Evolutionary conservation across 2,797 vertebrate species (phyloP).

Genomic region (Mus caroli): DNA sequence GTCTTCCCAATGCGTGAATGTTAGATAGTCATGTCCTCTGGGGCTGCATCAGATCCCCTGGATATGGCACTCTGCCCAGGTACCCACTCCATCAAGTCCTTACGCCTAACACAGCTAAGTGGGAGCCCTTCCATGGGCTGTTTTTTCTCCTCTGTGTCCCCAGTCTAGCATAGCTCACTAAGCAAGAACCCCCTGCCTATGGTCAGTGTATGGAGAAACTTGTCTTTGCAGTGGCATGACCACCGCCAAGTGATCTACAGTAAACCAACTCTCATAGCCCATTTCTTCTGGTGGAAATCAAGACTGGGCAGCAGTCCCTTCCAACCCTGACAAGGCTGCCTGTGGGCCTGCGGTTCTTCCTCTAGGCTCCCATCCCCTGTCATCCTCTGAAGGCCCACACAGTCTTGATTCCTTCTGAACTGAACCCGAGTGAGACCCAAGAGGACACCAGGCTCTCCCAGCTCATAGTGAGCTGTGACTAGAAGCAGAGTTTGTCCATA

Average conservation of each 20-base stretch:
- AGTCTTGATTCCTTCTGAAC: rapidly evolving
- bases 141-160: constrained; percentile 79
- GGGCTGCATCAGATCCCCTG: constrained; percentile 73
- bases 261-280: constrained; percentile 76
- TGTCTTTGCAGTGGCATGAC: constrained; percentile 75
- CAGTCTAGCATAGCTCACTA: constrained; percentile 82
- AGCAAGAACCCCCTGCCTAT: constrained; percentile 84
- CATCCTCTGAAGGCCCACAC: neutral
- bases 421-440: neutral
- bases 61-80: constrained; percentile 68
- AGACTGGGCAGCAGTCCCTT: rapidly evolving
- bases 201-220: constrained; percentile 81
- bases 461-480: rapidly evolving
- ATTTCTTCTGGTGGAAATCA: neutral
- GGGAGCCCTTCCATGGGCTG: constrained; percentile 76
- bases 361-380: rapidly evolving
- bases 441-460: neutral
- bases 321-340: neutral
- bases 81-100: constrained; percentile 69
- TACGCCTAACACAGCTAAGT: constrained; percentile 73
- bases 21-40: constrained; percentile 80
- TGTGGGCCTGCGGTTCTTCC: neutral
- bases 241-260: constrained; percentile 79
- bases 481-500: rapidly evolving
- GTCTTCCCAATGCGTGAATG: constrained; percentile 30